Conservation (phyloP, 2,113 vertebrate genomes). For the Delphinapterus leucas region DNA sequence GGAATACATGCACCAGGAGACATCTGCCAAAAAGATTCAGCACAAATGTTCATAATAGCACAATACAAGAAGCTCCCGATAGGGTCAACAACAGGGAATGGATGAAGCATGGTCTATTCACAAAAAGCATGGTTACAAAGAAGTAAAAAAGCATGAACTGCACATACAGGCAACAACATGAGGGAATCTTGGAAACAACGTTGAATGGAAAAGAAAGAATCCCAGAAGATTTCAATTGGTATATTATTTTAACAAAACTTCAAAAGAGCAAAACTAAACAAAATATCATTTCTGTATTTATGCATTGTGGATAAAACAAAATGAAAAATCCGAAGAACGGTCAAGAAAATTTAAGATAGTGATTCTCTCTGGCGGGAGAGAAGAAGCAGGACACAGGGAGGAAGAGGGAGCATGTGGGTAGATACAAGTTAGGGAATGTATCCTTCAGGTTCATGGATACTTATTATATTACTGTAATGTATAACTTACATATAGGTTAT, state of each 20-base stretch:
- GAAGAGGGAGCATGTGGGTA: rapidly evolving
- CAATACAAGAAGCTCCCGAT: neutral
- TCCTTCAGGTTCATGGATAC: neutral
- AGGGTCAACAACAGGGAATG: neutral
- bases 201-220: neutral
- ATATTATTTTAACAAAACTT: neutral
- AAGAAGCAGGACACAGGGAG: neutral
- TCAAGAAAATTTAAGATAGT: neutral
- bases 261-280: neutral
- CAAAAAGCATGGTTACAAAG: neutral
- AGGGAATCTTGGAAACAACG: neutral
- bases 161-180: neutral
- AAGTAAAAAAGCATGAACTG: neutral
- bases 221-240: neutral
- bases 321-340: neutral
- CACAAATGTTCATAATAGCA: neutral
- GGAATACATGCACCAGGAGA: neutral
- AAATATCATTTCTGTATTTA: neutral
- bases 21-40: neutral
- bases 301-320: neutral
- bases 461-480: neutral
- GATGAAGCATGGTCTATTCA: neutral
- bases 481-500: neutral
- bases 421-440: neutral
- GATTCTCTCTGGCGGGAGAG: neutral